Evolutionary conservation across 2,113 vertebrate species (phyloP).

Genomic region (Petrocephalus zakoni): DNA sequence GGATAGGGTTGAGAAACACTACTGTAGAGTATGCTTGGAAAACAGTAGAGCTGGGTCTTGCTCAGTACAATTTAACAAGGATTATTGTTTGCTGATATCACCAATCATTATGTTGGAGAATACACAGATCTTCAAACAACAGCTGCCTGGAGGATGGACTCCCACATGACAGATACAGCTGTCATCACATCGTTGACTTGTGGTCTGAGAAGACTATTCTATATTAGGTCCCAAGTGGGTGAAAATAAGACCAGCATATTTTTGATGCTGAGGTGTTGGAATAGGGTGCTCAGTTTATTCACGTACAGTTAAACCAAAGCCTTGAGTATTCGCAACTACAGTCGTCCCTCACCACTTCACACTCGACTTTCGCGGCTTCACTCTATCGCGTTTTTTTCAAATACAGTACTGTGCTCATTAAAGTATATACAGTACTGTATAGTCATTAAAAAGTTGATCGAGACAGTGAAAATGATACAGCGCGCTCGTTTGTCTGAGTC

Average conservation of each 20-base stretch:
- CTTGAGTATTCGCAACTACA: neutral
- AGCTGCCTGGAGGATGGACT: neutral
- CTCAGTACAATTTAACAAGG: neutral
- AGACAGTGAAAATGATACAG: no score
- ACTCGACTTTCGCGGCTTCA: no score
- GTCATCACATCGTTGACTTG: neutral
- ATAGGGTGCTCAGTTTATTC: neutral
- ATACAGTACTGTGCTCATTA: no score
- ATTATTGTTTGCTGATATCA: slow-evolving; percentile 4
- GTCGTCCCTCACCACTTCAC: no score
- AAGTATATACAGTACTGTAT: no score
- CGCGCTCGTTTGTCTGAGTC: no score
- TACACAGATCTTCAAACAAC: neutral
- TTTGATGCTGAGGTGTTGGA: neutral
- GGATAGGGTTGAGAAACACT: neutral
- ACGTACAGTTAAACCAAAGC: neutral
- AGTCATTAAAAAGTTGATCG: no score
- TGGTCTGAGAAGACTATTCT: neutral
- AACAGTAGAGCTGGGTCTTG: neutral
- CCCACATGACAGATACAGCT: neutral
- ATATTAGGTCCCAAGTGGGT: neutral
- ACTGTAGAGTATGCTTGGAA: neutral
- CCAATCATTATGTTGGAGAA: neutral
- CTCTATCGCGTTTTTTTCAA: no score
- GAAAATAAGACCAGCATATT: neutral